phyloP scores from a whole-genome alignment of 1,140 invertebrate species.

The Meloidogyne floridensis region DNA sequence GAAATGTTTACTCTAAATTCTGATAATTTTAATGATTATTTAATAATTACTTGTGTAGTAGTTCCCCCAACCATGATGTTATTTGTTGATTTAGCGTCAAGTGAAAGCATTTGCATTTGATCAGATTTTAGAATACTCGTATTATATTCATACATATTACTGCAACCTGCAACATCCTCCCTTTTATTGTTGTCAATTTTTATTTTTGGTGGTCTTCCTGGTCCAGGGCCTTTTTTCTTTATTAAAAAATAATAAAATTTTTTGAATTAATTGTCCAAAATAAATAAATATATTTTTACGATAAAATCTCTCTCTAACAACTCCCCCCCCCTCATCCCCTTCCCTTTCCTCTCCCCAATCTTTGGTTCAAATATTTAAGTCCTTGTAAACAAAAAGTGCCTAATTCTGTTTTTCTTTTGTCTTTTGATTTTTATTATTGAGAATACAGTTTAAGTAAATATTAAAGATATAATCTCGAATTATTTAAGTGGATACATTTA shows the following conservation, averaged over 20 bases:
- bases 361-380: not conserved
- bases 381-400: not conserved
- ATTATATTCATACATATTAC: slow-evolving; percentile 3
- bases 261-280: not conserved
- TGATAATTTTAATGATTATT: too few relatives aligned
- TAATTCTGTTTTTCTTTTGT: not conserved
- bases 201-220: not conserved
- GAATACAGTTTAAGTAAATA: not conserved
- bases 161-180: not conserved
- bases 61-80: not conserved
- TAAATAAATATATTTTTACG: not conserved
- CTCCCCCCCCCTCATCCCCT: too few relatives aligned
- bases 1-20: too few relatives aligned
- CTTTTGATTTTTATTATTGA: not conserved
- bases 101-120: not conserved
- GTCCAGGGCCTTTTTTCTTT: not conserved
- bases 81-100: not conserved
- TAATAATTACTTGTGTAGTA: not conserved
- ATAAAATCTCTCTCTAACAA: not conserved
- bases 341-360: too few relatives aligned
- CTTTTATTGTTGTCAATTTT: not conserved
- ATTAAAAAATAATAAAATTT: not conserved
- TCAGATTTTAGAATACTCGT: not conserved
- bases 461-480: not conserved
- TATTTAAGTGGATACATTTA: too few relatives aligned